These are phyloP conservation scores for Drosophila burlai DNA, from an alignment of 1,140 invertebrate species.

Conservation along the genomic window DNA sequence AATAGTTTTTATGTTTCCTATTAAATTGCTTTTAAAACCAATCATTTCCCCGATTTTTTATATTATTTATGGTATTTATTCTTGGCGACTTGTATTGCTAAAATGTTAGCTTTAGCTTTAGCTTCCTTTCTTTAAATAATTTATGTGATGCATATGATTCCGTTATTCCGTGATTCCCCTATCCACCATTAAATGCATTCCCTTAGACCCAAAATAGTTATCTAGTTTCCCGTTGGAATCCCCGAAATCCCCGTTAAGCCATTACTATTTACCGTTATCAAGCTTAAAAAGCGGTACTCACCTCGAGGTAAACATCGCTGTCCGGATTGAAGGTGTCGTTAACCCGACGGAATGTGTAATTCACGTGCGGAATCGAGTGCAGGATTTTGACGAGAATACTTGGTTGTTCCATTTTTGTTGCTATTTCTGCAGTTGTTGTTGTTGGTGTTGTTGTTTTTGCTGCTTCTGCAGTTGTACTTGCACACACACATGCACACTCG, in stretches of 20 bases:
- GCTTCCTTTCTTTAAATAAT: too few species aligned
- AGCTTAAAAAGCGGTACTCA: slow-evolving; percentile 84
- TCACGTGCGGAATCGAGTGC: slow-evolving; percentile 94
- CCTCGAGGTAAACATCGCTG: slow-evolving; percentile 95
- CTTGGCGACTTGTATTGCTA: too few species aligned
- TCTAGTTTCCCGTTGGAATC: background rate
- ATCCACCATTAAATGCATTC: background rate
- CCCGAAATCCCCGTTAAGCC: background rate
- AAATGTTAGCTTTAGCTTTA: too few species aligned
- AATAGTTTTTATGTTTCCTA: too few species aligned
- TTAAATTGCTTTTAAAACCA: too few species aligned
- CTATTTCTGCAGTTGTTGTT: background rate
- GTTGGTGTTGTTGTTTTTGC: slow-evolving; percentile 4
- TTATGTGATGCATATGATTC: background rate
- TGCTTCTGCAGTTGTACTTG: slow-evolving; percentile 35
- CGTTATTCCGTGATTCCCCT: too few species aligned
- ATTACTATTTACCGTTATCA: slow-evolving; percentile 13
- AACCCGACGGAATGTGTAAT: slow-evolving; percentile 94
- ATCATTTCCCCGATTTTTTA: too few species aligned
- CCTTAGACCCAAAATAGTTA: background rate
- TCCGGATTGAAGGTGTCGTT: slow-evolving; percentile 96
- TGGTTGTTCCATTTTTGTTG: slow-evolving; percentile 83
- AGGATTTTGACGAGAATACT: slow-evolving; percentile 88
- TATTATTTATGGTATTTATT: too few species aligned
- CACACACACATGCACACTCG: slow-evolving; percentile 50